phyloP scores from a whole-genome alignment of 2,888 invertebrate species.

The Gibbula magus region DNA sequence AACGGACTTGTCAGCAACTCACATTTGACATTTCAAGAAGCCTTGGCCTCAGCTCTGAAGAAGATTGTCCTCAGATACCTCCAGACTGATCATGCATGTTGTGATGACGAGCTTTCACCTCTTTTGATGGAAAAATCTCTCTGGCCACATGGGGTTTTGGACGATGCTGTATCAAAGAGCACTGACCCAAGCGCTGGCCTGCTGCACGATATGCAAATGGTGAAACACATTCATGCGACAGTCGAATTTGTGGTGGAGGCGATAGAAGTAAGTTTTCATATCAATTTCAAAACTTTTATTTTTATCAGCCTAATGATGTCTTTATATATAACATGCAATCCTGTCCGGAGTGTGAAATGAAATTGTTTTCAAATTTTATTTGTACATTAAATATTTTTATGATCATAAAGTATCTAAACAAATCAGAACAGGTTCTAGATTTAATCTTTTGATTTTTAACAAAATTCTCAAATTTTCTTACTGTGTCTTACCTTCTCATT shows the following conservation, averaged over 20 bases:
- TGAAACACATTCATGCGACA: conserved; percentile 35
- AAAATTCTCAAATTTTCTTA: too few relatives aligned
- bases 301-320: too few relatives aligned
- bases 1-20: not conserved
- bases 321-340: too few relatives aligned
- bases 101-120: not conserved
- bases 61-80: not conserved
- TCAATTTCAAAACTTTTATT: too few relatives aligned
- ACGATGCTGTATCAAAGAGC: not conserved
- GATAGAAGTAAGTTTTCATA: conserved; percentile 33
- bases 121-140: conserved; percentile 39
- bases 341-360: too few relatives aligned
- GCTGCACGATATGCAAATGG: not conserved
- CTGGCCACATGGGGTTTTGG: conserved; percentile 39
- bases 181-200: not conserved
- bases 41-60: not conserved
- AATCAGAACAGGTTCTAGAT: too few relatives aligned
- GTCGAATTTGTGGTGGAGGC: conserved; percentile 32
- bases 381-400: too few relatives aligned
- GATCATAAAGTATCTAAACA: too few relatives aligned
- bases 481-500: too few relatives aligned
- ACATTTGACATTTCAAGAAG: not conserved
- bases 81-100: not conserved
- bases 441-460: too few relatives aligned
- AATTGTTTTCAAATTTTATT: too few relatives aligned